Conservation (phyloP, 2,888 invertebrate genomes). For the Drosophila monieri region DNA sequence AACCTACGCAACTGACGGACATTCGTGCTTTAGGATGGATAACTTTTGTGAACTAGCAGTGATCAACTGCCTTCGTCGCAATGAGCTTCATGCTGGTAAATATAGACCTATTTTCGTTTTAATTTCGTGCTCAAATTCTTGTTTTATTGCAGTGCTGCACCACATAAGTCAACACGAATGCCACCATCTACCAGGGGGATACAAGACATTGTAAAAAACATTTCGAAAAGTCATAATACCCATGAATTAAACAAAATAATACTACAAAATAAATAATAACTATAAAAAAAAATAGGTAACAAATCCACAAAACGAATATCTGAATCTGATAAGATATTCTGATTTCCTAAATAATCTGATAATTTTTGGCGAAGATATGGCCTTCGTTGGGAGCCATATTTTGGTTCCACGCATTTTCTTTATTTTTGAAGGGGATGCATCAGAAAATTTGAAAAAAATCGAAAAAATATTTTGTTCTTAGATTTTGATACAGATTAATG, state of each 20-base stretch:
- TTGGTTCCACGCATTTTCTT: too few relatives aligned
- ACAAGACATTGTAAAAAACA: conserved; percentile 6
- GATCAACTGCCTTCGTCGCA: conserved; percentile 48
- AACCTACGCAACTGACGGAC: conserved; percentile 40
- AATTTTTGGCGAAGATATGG: too few relatives aligned
- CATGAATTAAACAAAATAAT: background rate
- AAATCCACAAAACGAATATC: too few relatives aligned
- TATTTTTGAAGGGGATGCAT: too few relatives aligned
- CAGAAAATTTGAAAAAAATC: too few relatives aligned
- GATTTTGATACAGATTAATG: too few relatives aligned
- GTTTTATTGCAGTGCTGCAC: conserved; percentile 13
- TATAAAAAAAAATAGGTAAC: too few relatives aligned
- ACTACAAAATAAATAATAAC: background rate
- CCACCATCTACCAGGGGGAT: conserved; percentile 24
- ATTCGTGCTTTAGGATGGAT: conserved; percentile 39
- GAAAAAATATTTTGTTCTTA: too few relatives aligned
- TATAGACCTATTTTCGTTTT: accelerated
- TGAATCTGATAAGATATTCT: too few relatives aligned
- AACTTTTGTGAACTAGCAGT: conserved; percentile 44
- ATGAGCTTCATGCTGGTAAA: conserved; percentile 22
- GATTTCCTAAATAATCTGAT: too few relatives aligned
- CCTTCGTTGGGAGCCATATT: too few relatives aligned
- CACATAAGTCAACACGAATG: conserved; percentile 35
- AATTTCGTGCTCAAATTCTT: background rate
- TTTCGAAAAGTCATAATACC: background rate